Percentiles rank a stretch among this genome's conserved stretches.
Evolutionary conservation across 2,888 invertebrate genomes (phyloP).

Genomic region (Acanthopleura granulata): DNA sequence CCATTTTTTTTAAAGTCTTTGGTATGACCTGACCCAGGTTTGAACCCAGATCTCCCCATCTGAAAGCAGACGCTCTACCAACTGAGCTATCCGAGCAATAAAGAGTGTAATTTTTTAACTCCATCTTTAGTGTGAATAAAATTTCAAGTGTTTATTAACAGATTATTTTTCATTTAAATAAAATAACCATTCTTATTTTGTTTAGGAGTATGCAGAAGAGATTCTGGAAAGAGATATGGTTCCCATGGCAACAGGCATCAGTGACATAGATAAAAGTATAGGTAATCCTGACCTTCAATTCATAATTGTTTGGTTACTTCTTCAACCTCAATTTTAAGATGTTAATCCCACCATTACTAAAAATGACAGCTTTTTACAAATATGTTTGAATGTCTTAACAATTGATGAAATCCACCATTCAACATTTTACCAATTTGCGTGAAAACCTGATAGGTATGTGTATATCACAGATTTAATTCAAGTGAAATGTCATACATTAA

Average conservation of each 20-base stretch:
- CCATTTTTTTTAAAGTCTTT: too few relatives aligned
- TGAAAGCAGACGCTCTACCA: too few relatives aligned
- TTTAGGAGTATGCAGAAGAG: constrained; percentile 46
- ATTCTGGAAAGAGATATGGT: constrained; percentile 45
- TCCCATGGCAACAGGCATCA: constrained; percentile 48
- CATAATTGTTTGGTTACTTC: too few relatives aligned
- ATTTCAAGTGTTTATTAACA: too few relatives aligned
- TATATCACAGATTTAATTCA: too few relatives aligned
- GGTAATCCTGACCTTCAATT: constrained; percentile 30
- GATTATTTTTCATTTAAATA: too few relatives aligned
- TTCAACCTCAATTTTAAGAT: background rate
- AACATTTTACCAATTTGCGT: background rate
- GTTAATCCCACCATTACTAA: background rate
- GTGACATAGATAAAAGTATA: constrained; percentile 44
- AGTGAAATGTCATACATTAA: too few relatives aligned
- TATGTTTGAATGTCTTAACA: background rate
- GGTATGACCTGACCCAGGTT: too few relatives aligned
- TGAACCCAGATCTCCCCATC: too few relatives aligned
- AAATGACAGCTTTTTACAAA: background rate
- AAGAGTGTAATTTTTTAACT: background rate
- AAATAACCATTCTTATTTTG: constrained; percentile 16
- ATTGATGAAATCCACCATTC: background rate
- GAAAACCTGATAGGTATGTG: too few relatives aligned
- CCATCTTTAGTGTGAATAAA: too few relatives aligned
- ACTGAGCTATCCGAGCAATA: too few relatives aligned